These are phyloP conservation scores for Chesias legatella DNA, from an alignment of 2,888 invertebrate genomes.

Conservation along the genomic window DNA sequence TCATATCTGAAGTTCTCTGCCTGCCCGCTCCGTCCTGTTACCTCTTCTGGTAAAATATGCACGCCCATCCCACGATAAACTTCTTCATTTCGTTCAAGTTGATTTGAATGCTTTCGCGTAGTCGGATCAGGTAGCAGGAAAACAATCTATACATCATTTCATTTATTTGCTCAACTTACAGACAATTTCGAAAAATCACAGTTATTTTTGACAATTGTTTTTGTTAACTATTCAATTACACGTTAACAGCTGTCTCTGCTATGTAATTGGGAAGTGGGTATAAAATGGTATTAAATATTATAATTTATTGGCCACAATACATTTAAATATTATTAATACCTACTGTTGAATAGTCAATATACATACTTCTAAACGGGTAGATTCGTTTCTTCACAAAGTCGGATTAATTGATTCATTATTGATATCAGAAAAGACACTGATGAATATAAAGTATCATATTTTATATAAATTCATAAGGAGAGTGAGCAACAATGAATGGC, in stretches of 20 bases:
- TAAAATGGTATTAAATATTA: conserved; percentile 77
- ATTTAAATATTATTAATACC: conserved; percentile 52
- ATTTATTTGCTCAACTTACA: conserved; percentile 81
- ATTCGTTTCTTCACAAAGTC: conserved; percentile 46
- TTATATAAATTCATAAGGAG: conserved; percentile 13
- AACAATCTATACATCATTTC: conserved; percentile 56
- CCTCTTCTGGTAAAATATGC: no score
- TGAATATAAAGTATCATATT: conserved; percentile 26
- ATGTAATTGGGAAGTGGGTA: conserved; percentile 76
- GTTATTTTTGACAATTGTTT: conserved; percentile 76
- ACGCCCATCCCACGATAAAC: no score
- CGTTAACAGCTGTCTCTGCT: conserved; percentile 66
- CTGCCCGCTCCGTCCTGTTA: no score
- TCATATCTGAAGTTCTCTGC: no score
- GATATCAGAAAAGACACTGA: conserved; percentile 32
- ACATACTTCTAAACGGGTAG: conserved; percentile 51
- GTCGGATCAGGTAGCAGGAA: conserved; percentile 6
- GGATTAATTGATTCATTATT: conserved; percentile 31
- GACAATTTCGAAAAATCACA: conserved; percentile 80
- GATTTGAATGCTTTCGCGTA: no score
- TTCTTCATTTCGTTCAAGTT: no score
- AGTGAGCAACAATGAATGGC: conserved; percentile 58
- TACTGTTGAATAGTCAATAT: conserved; percentile 59
- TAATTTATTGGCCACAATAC: conserved; percentile 76
- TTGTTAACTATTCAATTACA: conserved; percentile 73